Evolutionary conservation across 2,797 vertebrate genomes (phyloP), one percentile per base, ranked within the genome.

Genomic region (Chlorospingus semifuscus): DNA sequence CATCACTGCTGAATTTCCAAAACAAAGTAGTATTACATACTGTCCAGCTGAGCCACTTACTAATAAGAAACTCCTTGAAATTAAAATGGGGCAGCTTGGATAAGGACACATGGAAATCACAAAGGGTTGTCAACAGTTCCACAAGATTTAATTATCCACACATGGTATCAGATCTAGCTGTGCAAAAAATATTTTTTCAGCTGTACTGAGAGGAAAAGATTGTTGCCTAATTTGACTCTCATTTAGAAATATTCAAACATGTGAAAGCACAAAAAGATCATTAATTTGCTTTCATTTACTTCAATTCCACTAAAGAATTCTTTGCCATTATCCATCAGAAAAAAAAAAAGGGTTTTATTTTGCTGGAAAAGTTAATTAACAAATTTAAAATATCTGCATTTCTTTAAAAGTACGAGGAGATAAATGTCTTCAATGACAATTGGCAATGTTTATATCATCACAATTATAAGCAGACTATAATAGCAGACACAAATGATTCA

Each of bases 111-210:
- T 10, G 26, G 39, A 95, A 90, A 90, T 47, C n/a, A 66, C 12
- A 49, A 89, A 70, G 34, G n/a, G 32, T 34, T 85, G 82, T 85
- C 75, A 93, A 92, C 34, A 80, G 41, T 77, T 84, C 56, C 36
- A 30, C 15, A 70, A 84, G 49, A 80, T 64, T 79, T 79, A 74
- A 56, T 88, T 80, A 77, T 64, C 46, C 29, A 52, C 37, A 90
- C 26, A 46, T 74, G 68, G n/a, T 85, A 89, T 87, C 78, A 92
- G 37, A 80, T 74, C 81, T 75, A 89, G 32, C 70, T 77, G 19
- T 68, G 59, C n/a, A 68, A 93, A 93, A 88, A 90, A 81, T 83
- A 71, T 81, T 94, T 95, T 93, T 85, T 87, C 94, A 95, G 65
- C 56, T 96, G 79, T 42, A 75, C 23, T 44, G 44, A 66, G 41